Evolutionary conservation across 2,113 vertebrate genomes (phyloP), one percentile per base, ranked within the genome.

Genomic region (Tenrec ecaudatus): DNA sequence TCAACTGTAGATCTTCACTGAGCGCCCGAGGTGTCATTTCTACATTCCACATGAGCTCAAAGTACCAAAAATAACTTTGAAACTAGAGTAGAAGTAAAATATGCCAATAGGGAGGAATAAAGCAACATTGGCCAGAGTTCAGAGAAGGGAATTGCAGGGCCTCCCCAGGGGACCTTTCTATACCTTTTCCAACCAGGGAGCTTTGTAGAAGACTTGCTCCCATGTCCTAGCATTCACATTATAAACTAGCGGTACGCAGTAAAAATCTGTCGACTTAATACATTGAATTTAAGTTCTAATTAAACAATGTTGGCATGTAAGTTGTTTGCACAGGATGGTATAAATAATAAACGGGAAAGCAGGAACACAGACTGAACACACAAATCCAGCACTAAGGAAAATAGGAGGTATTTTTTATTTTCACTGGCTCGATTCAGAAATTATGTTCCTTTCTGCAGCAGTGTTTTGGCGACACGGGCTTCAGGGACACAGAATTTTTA

Each of bases 301-400:
- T 69, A 80, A 89, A 68, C 27, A 62, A 8, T 91, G 40, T 83
- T 62, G n/a, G 27, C 86, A 57, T 89, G 36, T 81, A 87, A 25
- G 79, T 68, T 77, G 12, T 91, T 82, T 68, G 3, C 80, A 80
- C 91, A 93, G 29, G 11, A 81, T 87, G 11, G 87, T 91, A 73
- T 86, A 92, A 87, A 47, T 84, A 64, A 77, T 78, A 40, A 92
- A 53, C 88, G 90, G 60, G 62, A 43, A 40, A 92, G 62, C 88
- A 92, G 60, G 62, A 43, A 81, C 7, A 75, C 19, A 40, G 12
- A 23, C 14, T 84, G 58, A 92, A 93, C 95, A 81, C 79, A 43
- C 77, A 84, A 53, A 80, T 89, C 81, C 38, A 25, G 85, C 88
- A 77, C 31, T 80, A 66, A 66, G 69, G 92, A 81, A 80, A 79